These are phyloP conservation scores for Corythoichthys haematopterus DNA, from an alignment of 2,113 vertebrate genomes.

Conservation along the genomic window DNA sequence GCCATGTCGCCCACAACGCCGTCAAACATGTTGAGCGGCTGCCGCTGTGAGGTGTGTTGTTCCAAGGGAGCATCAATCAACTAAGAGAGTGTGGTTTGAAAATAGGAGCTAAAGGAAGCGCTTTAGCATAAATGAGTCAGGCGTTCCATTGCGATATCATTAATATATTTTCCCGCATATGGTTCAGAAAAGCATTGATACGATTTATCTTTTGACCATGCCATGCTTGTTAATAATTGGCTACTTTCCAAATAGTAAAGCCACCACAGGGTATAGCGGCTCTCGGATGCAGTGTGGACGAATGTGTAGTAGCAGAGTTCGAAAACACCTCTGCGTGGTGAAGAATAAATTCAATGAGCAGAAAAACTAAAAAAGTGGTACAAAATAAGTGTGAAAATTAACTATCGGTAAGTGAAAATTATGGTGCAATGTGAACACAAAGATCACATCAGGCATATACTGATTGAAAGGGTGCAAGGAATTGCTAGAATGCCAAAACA, in stretches of 20 bases:
- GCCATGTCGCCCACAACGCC: slow-evolving; percentile 55
- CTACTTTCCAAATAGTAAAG: slow-evolving; percentile 58
- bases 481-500: too few relatives aligned
- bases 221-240: slow-evolving; percentile 67
- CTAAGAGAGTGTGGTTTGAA: slow-evolving; percentile 51
- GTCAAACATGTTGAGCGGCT: slow-evolving; percentile 48
- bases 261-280: slow-evolving; percentile 31
- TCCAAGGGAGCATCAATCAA: slow-evolving; percentile 56
- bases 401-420: too few relatives aligned
- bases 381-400: too few relatives aligned
- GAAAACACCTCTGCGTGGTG: not conserved
- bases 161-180: not conserved
- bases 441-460: too few relatives aligned
- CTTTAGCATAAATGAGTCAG: slow-evolving; percentile 24
- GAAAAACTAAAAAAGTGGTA: not conserved
- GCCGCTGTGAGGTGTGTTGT: slow-evolving; percentile 27
- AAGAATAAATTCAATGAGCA: not conserved
- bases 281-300: slow-evolving; percentile 55
- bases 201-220: slow-evolving; percentile 48
- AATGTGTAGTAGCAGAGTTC: not conserved
- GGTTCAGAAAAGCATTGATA: slow-evolving; percentile 17
- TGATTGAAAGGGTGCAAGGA: too few relatives aligned
- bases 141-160: slow-evolving; percentile 27
- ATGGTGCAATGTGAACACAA: too few relatives aligned
- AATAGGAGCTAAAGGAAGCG: slow-evolving; percentile 36